Percentiles rank a stretch among this genome's conserved stretches.
These are phyloP conservation scores for Zoanthus solanderi DNA, from an alignment of 92 coral and sea anemone genomes.

Conservation along the genomic window DNA sequence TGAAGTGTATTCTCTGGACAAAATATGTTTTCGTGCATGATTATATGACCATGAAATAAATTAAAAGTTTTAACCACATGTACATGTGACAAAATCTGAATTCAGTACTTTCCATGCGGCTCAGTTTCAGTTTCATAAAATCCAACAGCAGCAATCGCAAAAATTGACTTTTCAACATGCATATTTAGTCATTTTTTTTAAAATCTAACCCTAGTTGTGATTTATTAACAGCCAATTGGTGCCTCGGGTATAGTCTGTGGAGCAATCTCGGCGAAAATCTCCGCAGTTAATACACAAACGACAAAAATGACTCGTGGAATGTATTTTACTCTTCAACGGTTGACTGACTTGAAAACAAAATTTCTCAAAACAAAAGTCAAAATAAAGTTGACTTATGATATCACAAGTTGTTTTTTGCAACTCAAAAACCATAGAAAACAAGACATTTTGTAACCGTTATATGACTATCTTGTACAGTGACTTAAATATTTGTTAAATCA, in stretches of 20 bases:
- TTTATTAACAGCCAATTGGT: background rate
- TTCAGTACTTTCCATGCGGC: background rate
- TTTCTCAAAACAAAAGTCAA: background rate
- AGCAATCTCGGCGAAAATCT: background rate
- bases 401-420: background rate
- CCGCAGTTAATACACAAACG: background rate
- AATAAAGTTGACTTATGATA: background rate
- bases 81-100: constrained; percentile 1
- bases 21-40: background rate
- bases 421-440: background rate
- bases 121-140: background rate
- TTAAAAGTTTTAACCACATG: background rate
- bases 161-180: background rate
- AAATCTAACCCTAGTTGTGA: background rate
- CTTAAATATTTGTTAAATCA: background rate
- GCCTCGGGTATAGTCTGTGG: too few species aligned
- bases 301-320: background rate
- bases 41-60: background rate
- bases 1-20: background rate
- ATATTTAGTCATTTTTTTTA: background rate
- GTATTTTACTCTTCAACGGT: too few species aligned
- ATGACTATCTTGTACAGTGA: background rate
- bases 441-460: background rate
- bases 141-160: background rate
- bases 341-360: background rate